Evolutionary conservation across 2,113 vertebrate species (phyloP), one percentile per base, ranked within the genome.

Genomic region (Acanthisitta chloris): DNA sequence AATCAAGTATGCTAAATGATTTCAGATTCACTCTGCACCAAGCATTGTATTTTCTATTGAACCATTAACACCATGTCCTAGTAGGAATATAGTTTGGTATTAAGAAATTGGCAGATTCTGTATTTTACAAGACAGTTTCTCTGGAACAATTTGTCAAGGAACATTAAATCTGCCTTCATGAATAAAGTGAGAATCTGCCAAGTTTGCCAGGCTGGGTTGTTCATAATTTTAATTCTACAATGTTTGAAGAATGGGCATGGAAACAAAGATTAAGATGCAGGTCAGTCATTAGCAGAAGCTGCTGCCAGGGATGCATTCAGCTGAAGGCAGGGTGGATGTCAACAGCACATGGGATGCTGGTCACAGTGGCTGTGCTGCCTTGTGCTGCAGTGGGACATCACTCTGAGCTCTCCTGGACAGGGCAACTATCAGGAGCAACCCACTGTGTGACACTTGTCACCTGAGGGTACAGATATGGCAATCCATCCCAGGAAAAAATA

Each of bases 1-100:
- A 95, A 93, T 96, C 97, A 93, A 93, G 78, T 62, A 26, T 43
- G 74, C 96, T 95, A 86, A 96, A 54, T 92, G 55, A 88, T 95
- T 97, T 94, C 92, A 92, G 49, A 94, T 93, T 93, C 92, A 42
- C 36, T 86, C 91, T 66, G 86, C 76, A 48, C 67, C 59, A 78
- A 67, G 88, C 96, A 61, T 61, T 90, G 82, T 96, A 54, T 92
- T 96, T 97, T 92, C 81, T 84, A 57, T 62, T 84, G 93, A 94
- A 80, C 93, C 88, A 64, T 94, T 94, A 95, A 95, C 93, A 46
- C 79, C 54, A 9, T 59, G 80, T 78, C 85, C 87, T 67, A 81
- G 64, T 55, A 81, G 85, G 91, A 95, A 77, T 34, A 65, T 48
- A 76, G 69, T 59, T 82, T 59, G 31, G 34, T 57, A 33, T 70